Conservation (phyloP, 2,797 vertebrate genomes). For the Acanthurus tractus region DNA sequence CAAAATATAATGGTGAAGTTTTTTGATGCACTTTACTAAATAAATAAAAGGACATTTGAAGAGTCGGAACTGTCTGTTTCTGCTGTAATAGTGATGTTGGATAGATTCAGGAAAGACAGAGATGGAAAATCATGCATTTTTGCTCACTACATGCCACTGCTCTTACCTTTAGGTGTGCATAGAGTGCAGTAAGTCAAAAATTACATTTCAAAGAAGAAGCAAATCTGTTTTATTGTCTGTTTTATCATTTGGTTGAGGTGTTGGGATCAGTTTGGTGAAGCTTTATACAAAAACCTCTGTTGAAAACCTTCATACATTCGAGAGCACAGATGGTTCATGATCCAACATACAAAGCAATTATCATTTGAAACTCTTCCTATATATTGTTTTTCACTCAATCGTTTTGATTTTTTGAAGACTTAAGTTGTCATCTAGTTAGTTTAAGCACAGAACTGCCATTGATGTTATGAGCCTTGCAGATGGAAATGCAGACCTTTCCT, state of each 20-base stretch:
- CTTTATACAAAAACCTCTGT: not conserved
- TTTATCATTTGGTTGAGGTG: not conserved
- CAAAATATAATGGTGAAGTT: no score
- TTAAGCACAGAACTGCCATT: constrained; percentile 10
- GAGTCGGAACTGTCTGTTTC: no score
- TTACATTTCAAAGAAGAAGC: not conserved
- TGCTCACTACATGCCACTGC: no score
- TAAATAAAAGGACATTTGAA: no score
- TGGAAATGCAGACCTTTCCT: constrained; percentile 38
- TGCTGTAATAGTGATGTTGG: no score
- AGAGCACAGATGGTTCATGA: not conserved
- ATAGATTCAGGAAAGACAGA: no score
- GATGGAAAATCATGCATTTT: no score
- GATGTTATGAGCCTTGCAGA: constrained; percentile 17
- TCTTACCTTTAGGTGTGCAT: no score
- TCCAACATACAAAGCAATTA: not conserved
- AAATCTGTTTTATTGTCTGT: not conserved
- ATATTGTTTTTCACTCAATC: no score
- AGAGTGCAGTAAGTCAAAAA: not conserved
- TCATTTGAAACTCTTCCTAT: not conserved
- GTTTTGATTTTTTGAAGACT: not conserved
- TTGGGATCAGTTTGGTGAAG: not conserved
- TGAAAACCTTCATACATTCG: not conserved
- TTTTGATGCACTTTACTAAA: no score
- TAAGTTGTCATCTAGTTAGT: not conserved